phyloP scores from a whole-genome alignment of 2,113 vertebrate genomes.

The Apaloderma vittatum region DNA sequence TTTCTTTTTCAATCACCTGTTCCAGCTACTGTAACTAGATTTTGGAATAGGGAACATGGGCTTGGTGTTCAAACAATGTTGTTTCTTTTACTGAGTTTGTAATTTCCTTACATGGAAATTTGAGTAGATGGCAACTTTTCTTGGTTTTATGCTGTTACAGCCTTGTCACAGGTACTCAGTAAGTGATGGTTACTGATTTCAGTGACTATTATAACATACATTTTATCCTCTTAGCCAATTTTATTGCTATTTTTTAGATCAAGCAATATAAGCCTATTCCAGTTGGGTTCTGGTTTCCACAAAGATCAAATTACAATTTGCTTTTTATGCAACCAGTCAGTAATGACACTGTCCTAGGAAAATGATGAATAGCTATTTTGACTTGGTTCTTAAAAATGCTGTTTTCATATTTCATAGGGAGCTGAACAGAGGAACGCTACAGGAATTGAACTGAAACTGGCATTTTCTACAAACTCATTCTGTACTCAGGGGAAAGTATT shows the following conservation, averaged over 20 bases:
- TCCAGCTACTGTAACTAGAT: background rate
- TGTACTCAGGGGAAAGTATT: background rate
- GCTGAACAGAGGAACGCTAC: background rate
- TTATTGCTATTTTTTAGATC: background rate
- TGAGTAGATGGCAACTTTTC: background rate
- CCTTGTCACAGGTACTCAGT: background rate
- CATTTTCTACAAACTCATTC: background rate
- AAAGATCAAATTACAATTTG: background rate
- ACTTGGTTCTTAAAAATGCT: background rate
- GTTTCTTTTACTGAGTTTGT: background rate
- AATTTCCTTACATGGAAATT: background rate
- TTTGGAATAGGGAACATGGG: background rate
- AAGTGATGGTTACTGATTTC: background rate
- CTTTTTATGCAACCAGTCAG: background rate
- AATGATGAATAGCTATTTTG: constrained; percentile 9
- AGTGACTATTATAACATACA: background rate
- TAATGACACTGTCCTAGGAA: background rate
- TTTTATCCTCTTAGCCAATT: background rate
- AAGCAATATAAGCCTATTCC: background rate
- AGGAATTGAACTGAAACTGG: background rate
- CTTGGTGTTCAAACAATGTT: background rate
- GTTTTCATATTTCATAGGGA: background rate
- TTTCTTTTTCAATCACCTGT: background rate
- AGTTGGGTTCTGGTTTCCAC: background rate
- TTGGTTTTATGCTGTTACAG: background rate